Percentiles rank a stretch among this genome's conserved stretches.
These are phyloP conservation scores for Athalia cordata DNA, from an alignment of 2,888 invertebrate species.

Conservation along the genomic window DNA sequence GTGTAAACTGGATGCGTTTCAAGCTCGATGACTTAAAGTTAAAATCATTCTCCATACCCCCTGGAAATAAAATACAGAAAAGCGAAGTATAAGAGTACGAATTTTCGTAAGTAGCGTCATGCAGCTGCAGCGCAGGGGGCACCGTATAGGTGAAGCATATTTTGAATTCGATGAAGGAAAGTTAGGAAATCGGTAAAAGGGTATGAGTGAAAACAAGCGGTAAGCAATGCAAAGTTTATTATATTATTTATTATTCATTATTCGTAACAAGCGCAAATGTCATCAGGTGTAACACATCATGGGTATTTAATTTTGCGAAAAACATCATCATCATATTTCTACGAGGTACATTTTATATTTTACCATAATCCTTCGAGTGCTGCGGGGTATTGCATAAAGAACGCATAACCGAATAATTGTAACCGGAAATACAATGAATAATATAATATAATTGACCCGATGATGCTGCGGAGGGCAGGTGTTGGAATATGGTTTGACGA, in stretches of 20 bases:
- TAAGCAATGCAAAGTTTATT: too few species aligned
- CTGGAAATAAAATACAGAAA: constrained; percentile 26
- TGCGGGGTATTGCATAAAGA: too few species aligned
- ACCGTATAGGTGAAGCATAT: neutral
- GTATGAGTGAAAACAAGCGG: neutral
- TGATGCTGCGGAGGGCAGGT: neutral
- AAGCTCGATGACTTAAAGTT: neutral
- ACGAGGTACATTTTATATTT: too few species aligned
- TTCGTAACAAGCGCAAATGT: neutral
- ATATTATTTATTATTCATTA: too few species aligned
- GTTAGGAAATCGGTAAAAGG: constrained; percentile 6
- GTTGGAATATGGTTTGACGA: neutral
- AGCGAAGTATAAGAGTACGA: constrained; percentile 19
- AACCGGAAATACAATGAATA: too few species aligned
- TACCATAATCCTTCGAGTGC: too few species aligned
- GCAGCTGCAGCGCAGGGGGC: constrained; percentile 10
- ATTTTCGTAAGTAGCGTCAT: constrained; percentile 25
- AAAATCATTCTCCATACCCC: constrained; percentile 15
- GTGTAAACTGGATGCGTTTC: too few species aligned
- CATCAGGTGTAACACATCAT: neutral
- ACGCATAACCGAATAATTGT: too few species aligned
- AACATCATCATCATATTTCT: too few species aligned
- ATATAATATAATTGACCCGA: too few species aligned
- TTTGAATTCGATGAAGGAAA: constrained; percentile 8
- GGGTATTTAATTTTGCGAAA: too few species aligned